Base-by-base conservation (phyloP, 2,113 vertebrate genomes). In the Aegypius monachus region DNA sequence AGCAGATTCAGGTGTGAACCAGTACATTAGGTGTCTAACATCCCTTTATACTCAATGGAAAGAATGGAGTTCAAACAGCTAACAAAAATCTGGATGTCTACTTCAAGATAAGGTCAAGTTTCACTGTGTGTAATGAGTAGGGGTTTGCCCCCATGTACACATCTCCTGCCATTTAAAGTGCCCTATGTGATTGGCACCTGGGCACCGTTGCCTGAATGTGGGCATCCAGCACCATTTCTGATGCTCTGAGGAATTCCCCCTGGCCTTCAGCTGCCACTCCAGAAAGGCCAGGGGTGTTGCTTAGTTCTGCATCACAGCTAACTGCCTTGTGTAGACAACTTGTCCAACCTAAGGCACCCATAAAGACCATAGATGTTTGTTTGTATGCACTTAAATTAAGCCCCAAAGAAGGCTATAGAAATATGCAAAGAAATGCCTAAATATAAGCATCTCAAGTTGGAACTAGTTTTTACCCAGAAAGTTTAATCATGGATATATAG, bases 71-170 rank as follows among this genome's bases (percentile, higher is more conserved):
- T 86, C 61, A 62, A 23, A 62, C 2, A 58, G 42, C 16, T 71
- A 29, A 45, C 20, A 67, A 42, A 78, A 71, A 5, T 5, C 1
- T 1, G 7, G 11, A 29, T 55, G 9, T 59, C 6, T 65, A 7
- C 23, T 32, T 86, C 53, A 75, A 68, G 79, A 45, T 32, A 70
- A 74, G 6, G 21, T 55, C 9, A 40, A 32, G 10, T 79, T 65
- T 65, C 6, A 6, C 10, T 52, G 16, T 32, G 29, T 31, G 10
- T 27, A 55, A 2, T 18, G 34, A 74, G 11, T 15, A 73, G 34
- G 2, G 16, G 10, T 11, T 62, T 16, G 2, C 5, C 3, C 9
- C 29, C 55, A 22, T 21, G 31, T 31, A 6, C 5, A 7, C 1
- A 0, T 38, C 7, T 59, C 13, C 29, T 88, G 32, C 1, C 18